Evolutionary conservation across 1,140 invertebrate species (phyloP), one percentile per base, ranked within the genome.

Genomic region (Aphidius ervi): DNA sequence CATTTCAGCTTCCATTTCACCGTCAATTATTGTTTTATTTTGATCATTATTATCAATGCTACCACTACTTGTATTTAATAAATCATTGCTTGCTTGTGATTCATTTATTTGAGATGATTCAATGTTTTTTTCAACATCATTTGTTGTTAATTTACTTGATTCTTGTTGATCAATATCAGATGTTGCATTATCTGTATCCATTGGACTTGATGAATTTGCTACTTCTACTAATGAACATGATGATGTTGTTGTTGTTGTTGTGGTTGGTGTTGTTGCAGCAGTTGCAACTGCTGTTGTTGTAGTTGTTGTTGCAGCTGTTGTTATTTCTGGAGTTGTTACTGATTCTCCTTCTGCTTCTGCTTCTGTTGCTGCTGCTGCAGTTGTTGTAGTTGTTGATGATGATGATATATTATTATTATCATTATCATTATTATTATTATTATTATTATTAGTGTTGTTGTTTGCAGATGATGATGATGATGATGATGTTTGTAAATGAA

Each of bases 401-500:
- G 23, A 31, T 31, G 23, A 31, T 31, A 31, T 31, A 31, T 31
- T 31, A 31, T 31, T 31, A 31, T 31, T 31, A 31, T 31, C 23
- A 31, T 31, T 31, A 31, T 31, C 23, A 31, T 31, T 31, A 31
- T 31, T 4, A 31, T 31, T 31, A 1, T 31, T 4, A 31, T 31
- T 31, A 31, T 1, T 31, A 31, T 31, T 4, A 31, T 31, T 31
- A 31, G 2, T 70, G 40, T 65, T 49, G 39, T 59, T 65, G 16
- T 52, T 31, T 31, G 23, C 23, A 31, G 23, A 31, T 10, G 59
- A 61, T 9, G 60, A 41, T 2, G 55, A 55, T 37, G 75, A 67
- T 10, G 74, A 72, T 9, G 76, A 69, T 4, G 69, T 66, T 60
- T 78, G 76, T 9, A 86, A 76, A 67, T 84, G 86, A 53, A 88